Evolutionary conservation across 2,113 vertebrate species (phyloP), one percentile per base, ranked within the genome.

Genomic region (Oncorhynchus clarkii): DNA sequence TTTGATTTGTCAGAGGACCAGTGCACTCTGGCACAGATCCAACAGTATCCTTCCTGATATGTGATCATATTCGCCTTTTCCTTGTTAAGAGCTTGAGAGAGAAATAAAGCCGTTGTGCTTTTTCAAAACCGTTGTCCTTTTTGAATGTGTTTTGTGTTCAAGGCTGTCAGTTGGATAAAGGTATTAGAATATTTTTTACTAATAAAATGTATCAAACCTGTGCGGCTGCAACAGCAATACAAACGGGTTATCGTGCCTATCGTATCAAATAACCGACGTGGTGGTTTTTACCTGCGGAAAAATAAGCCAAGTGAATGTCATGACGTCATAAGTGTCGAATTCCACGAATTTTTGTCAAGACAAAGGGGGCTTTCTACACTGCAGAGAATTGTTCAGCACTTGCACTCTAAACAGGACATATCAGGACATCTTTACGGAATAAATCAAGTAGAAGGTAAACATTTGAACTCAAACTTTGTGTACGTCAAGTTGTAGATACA

Each of bases 1-100:
- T 90, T 89, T 89, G 72, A 79, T 90, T 88, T 84, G 79, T 89
- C 77, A 83, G 77, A 86, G 89, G 88, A 89, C 91, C 90, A 90
- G 89, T 90, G 89, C 89, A 92, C 90, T 90, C 83, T 90, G 84
- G 80, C 82, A 73, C 89, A 92, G 88, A 85, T 90, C 86, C 83
- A 87, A 75, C 84, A 79, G 89, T 88, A 94, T 95, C 94, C 94
- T 96, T 95, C 96, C 95, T 96, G 95, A 95, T 96, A 95, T 95
- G 95, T 97, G 95, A 95, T 95, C 94, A 95, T 86, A 96, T 92
- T 95, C 94, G 93, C 93, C 96, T 95, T 94, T 95, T 95, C 93
- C 94, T 93, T 95, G 95, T 93, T 95, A 86, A 96, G 92, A 95
- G 94, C 95, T 96, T 96, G 95, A 95, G 95, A 95, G 93, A 89